A percentile compares a stretch with the other conserved stretches of the same genome.
Conservation (phyloP, 2,888 invertebrate species). For the Diploptera punctata region DNA sequence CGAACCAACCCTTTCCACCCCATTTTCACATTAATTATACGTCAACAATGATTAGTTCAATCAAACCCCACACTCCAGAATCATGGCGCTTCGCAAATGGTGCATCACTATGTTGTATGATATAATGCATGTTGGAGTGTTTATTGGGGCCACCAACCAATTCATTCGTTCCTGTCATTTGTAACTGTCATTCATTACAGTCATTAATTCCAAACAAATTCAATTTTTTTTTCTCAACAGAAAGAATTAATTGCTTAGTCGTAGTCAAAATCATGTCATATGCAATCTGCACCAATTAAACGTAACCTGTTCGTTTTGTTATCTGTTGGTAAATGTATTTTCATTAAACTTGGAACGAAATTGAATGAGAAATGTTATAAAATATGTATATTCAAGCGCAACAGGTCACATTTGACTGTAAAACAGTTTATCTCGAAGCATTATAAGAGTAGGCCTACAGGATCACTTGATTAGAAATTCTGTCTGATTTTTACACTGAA, state of each 20-base stretch:
- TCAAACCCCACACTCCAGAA: not conserved
- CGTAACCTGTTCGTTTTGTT: not conserved
- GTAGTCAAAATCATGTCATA: not conserved
- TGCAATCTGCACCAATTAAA: not conserved
- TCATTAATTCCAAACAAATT: not conserved
- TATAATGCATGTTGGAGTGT: not conserved
- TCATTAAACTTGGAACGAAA: no score
- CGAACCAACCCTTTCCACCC: not conserved
- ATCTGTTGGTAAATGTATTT: no score
- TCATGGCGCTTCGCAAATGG: not conserved
- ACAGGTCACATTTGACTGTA: no score
- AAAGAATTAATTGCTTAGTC: not conserved
- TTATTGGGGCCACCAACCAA: not conserved
- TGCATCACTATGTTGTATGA: not conserved
- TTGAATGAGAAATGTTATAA: no score
- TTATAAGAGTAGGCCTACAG: no score
- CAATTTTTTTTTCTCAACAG: not conserved
- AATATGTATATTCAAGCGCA: no score
- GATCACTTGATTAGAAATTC: no score
- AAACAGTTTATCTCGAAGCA: no score
- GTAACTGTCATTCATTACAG: not conserved
- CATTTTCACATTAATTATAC: slow-evolving; percentile 10
- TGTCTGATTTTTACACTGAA: no score
- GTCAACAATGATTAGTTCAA: slow-evolving; percentile 1
- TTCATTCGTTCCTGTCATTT: not conserved